Base-by-base conservation (phyloP, 2,797 vertebrate species). In the Sebastes hubbsi region DNA sequence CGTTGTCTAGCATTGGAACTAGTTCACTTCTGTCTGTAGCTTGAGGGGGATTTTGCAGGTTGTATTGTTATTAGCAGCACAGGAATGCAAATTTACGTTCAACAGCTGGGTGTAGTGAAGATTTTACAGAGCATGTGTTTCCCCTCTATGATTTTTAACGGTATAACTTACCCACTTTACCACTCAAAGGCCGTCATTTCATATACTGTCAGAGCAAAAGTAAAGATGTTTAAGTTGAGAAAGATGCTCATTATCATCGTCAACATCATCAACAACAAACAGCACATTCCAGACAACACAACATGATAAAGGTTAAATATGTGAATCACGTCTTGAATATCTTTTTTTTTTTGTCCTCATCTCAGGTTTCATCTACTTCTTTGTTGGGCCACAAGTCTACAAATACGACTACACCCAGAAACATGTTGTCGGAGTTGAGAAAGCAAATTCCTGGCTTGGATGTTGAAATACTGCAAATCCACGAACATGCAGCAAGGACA, bases 311-410 rank as follows among this genome's bases (percentile, higher is more conserved):
- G 2, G 20, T 49, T 30, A 75, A 79, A 38, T 70, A 49, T n/a
- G 18, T 27, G 8, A 74, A 54, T 54, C 16, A 20, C n/a, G 11
- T 72, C 27, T 64, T 67, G 1, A 80, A 76, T 5, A 54, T 76
- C 12, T 6, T 34, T 63, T 74, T 68, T 11, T 16, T 16, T 11
- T 7, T 36, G 4, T 36, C 38, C 46, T 86, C 16, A n/a, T 80
- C 76, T 55, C 77, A 96, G 95, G 91, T 76, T 95, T 93, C 86
- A 93, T 96, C 86, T 89, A 93, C 89, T 96, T 96, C 84, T 96
- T 96, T 82, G 62, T 94, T 22, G 95, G 95, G 75, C 77, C 93
- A 49, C 87, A 94, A 69, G 94, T 96, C 77, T 91, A 92, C 80
- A 92, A 95, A 78, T 96, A 93, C 9, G 82, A 96, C 90, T 81